Percentiles rank a stretch among this genome's conserved stretches.
phyloP scores from a whole-genome alignment of 2,113 vertebrate species.

The Rhinogobius similis region DNA sequence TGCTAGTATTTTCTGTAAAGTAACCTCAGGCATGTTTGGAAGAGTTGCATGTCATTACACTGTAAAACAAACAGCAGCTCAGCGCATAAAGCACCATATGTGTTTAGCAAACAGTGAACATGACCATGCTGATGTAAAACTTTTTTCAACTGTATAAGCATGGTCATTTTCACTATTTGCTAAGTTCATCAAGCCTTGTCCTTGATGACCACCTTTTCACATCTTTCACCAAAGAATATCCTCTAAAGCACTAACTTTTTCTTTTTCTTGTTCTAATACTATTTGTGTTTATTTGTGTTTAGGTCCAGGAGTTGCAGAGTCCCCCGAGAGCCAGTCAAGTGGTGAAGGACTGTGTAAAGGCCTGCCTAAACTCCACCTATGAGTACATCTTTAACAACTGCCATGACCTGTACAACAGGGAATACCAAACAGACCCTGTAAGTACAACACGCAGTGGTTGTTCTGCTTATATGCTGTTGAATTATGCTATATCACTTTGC shows the following conservation, averaged over 20 bases:
- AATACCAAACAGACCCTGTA: constrained; percentile 95
- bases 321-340: constrained; percentile 94
- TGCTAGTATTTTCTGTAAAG: constrained; percentile 26
- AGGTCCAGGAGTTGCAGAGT: constrained; percentile 97
- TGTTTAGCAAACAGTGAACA: too few relatives aligned
- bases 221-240: too few relatives aligned
- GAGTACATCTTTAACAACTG: constrained; percentile 99
- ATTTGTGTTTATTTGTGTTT: constrained; percentile 37
- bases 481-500: background rate
- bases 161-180: too few relatives aligned
- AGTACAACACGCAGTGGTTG: constrained; percentile 43
- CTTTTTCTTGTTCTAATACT: too few relatives aligned
- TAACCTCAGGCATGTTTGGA: constrained; percentile 30
- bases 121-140: too few relatives aligned
- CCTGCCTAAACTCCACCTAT: constrained; percentile 95
- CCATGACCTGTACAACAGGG: constrained; percentile 92
- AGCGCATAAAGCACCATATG: constrained; percentile 6
- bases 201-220: too few relatives aligned
- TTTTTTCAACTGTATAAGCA: too few relatives aligned
- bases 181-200: too few relatives aligned
- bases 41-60: constrained; percentile 35
- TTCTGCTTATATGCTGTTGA: constrained; percentile 2
- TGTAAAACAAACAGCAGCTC: constrained; percentile 43
- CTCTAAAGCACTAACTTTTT: too few relatives aligned
- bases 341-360: constrained; percentile 96